Conservation (phyloP, 2,888 invertebrate species). For the Dione vanillae region DNA sequence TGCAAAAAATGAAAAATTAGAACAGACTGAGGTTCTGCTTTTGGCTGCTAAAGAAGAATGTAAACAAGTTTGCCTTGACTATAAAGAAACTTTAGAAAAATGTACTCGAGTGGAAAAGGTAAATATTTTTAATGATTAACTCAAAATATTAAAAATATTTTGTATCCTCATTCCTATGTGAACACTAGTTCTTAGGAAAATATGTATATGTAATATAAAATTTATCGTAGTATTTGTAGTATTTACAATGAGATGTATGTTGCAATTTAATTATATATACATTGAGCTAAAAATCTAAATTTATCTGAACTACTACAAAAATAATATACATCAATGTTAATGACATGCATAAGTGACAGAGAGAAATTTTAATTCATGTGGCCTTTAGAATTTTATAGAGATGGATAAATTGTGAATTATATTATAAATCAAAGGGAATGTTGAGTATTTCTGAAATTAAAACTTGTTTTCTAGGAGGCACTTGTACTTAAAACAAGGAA, state of each 20-base stretch:
- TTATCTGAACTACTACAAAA: no score
- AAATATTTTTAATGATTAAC: slow-evolving; percentile 45
- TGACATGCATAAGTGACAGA: no score
- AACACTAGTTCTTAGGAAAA: no score
- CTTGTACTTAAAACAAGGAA: slow-evolving; percentile 47
- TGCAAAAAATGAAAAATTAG: slow-evolving; percentile 53
- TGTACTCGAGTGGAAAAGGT: slow-evolving; percentile 60
- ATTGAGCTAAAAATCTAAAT: no score
- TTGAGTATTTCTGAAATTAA: neutral
- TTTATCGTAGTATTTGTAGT: no score
- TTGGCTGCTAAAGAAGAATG: slow-evolving; percentile 60
- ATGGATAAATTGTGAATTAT: neutral
- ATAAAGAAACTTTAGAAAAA: slow-evolving; percentile 58
- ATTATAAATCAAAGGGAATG: neutral
- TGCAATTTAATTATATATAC: no score
- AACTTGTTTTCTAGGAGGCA: slow-evolving; percentile 56
- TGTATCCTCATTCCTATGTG: neutral
- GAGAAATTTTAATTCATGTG: no score
- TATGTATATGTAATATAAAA: no score
- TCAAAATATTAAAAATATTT: neutral
- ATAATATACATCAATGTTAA: no score
- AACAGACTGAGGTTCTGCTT: slow-evolving; percentile 55
- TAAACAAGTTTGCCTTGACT: slow-evolving; percentile 62
- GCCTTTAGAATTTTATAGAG: neutral
- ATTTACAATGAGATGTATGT: no score